phyloP scores from a whole-genome alignment of 2,113 vertebrate species.

The Zosterops borbonicus region DNA sequence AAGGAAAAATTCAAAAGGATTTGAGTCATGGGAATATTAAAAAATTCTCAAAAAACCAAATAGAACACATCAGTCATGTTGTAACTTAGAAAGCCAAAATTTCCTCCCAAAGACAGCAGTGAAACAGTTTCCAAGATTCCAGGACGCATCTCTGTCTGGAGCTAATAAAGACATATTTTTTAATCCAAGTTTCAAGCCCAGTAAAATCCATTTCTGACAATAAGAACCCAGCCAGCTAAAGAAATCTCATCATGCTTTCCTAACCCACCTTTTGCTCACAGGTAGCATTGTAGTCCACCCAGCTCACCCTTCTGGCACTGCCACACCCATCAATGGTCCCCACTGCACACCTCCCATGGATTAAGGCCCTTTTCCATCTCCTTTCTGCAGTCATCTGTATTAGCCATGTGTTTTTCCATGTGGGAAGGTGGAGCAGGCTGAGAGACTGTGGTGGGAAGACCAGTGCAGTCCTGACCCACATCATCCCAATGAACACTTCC shows the following conservation, averaged over 20 bases:
- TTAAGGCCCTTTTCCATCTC: background rate
- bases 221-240: background rate
- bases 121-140: conserved; percentile 71
- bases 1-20: conserved; percentile 53
- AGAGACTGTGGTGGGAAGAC: accelerated
- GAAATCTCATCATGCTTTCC: background rate
- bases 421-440: background rate
- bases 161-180: conserved; percentile 11
- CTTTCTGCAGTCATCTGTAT: background rate
- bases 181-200: conserved; percentile 54
- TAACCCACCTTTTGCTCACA: background rate
- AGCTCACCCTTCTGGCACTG: background rate
- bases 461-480: background rate
- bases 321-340: accelerated
- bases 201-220: conserved; percentile 23
- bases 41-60: conserved; percentile 44
- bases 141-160: conserved; percentile 69
- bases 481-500: background rate
- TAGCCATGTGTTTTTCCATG: background rate
- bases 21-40: conserved; percentile 64
- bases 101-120: conserved; percentile 64
- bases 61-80: conserved; percentile 70
- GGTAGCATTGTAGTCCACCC: background rate
- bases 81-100: conserved; percentile 63
- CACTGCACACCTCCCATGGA: background rate